Evolutionary conservation across 2,797 vertebrate species (phyloP).

Genomic region (Notoglanidium macrostoma): DNA sequence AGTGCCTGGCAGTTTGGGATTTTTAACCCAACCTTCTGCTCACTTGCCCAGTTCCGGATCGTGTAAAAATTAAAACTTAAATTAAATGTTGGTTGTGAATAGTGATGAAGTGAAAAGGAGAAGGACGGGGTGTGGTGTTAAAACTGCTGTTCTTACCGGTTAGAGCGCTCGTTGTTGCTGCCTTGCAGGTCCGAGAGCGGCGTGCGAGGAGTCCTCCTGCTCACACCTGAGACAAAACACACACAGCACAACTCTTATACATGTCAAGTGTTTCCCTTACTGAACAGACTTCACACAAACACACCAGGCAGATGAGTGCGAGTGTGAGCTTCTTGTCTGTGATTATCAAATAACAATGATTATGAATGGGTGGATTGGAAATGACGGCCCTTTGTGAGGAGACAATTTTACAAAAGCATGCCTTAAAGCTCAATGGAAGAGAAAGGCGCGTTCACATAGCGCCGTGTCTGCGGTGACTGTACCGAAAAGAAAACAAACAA

Average conservation of each 20-base stretch:
- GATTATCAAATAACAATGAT: not conserved
- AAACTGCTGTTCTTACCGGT: slow-evolving; percentile 76
- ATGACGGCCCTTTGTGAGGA: slow-evolving; percentile 11
- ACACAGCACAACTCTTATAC: slow-evolving; percentile 20
- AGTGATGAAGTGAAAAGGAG: not conserved
- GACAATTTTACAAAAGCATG: slow-evolving; percentile 33
- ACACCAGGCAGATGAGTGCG: slow-evolving; percentile 3
- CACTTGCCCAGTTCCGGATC: not conserved
- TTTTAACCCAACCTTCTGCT: not conserved
- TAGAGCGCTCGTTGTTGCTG: slow-evolving; percentile 84
- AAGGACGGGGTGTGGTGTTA: not conserved
- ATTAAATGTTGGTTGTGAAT: not conserved
- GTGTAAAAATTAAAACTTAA: not conserved
- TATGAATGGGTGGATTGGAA: slow-evolving; percentile 14
- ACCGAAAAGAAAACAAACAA: not conserved
- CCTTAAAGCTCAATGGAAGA: slow-evolving; percentile 5
- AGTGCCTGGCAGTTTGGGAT: not conserved
- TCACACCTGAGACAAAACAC: slow-evolving; percentile 49
- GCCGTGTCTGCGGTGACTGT: not conserved
- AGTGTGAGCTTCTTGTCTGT: slow-evolving; percentile 16
- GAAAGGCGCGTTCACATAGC: not conserved
- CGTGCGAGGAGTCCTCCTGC: slow-evolving; percentile 80
- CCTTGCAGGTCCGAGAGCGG: slow-evolving; percentile 93
- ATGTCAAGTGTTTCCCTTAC: not conserved
- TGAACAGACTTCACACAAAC: not conserved